Evolutionary conservation across 1,140 invertebrate species (phyloP), one percentile per base, ranked within the genome.

Genomic region (Arctopsyche grandis): DNA sequence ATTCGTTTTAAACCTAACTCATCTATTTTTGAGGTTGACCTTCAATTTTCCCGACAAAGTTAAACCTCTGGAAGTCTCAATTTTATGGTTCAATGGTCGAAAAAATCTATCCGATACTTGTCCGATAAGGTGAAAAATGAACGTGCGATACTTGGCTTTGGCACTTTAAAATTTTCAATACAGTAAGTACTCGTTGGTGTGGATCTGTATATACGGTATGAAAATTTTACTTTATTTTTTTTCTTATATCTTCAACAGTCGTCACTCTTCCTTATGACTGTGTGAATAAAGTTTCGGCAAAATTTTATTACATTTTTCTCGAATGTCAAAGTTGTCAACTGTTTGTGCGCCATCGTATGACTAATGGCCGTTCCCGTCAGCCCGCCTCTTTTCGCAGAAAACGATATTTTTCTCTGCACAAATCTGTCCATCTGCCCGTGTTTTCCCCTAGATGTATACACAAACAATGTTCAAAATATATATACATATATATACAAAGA

Each of bases 311-410:
- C 76, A 77, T 77, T 77, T 77, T 69, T 77, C 76, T 69, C 43
- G 44, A 77, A 69, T 69, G 76, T 77, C 76, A 77, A 77, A 69
- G 63, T 77, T 77, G 76, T 77, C 76, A 77, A 69, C 76, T 58
- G 76, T 69, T 77, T 69, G 60, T 77, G 38, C 58, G 58, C 76
- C 66, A 26, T 24, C 38, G 21, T 38, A 71, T 77, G 24, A 77
- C 60, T 77, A 77, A 77, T 77, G 76, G 56, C 58, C 56, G 16
- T 9, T 0, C 24, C 24, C 24, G 63, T 66, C 58, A 60, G 12
- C 5, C 21, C 24, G 14, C 14, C 58, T 60, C 48, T 52, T 16
- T 52, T 14, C 48, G 48, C 29, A 38, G 29, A 52, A 52, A 52
- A 52, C 48, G 10, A 52, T 52, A 3, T 52, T 52, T 52, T 52